These are phyloP conservation scores for Archips crataeganus DNA, from an alignment of 2,888 invertebrate genomes.

Conservation along the genomic window DNA sequence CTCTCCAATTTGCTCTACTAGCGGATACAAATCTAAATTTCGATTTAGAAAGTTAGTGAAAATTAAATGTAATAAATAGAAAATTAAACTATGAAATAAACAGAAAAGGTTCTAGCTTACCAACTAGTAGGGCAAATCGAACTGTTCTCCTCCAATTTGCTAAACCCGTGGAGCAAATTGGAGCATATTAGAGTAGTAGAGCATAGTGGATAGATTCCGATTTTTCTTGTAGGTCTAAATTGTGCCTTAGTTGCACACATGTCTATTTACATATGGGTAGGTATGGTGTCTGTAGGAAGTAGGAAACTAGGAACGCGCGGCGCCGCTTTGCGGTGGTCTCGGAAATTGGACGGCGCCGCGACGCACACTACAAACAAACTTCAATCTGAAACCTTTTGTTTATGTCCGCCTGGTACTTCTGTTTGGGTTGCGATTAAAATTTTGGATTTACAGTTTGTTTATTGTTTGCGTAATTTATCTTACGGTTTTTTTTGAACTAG, in stretches of 20 bases:
- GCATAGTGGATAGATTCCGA: too few species aligned
- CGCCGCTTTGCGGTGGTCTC: conserved; percentile 68
- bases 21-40: too few species aligned
- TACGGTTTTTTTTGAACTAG: too few species aligned
- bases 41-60: too few species aligned
- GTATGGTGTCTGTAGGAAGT: conserved; percentile 1
- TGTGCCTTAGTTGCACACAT: neutral
- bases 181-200: too few species aligned
- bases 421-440: conserved; percentile 11
- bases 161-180: too few species aligned
- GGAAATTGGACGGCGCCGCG: conserved; percentile 68
- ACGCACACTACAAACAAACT: conserved; percentile 43
- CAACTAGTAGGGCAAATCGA: too few species aligned
- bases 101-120: too few species aligned
- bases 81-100: too few species aligned
- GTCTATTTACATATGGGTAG: conserved; percentile 14
- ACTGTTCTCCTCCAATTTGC: too few species aligned
- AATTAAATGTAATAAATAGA: too few species aligned
- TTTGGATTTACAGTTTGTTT: neutral
- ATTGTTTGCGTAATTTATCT: neutral
- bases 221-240: neutral
- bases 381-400: conserved; percentile 44
- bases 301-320: conserved; percentile 55
- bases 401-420: conserved; percentile 44
- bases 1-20: too few species aligned